A percentile compares a stretch with the other conserved stretches of the same genome.
Conservation (phyloP, 2,797 vertebrate genomes). For the Danio albolineatus region DNA sequence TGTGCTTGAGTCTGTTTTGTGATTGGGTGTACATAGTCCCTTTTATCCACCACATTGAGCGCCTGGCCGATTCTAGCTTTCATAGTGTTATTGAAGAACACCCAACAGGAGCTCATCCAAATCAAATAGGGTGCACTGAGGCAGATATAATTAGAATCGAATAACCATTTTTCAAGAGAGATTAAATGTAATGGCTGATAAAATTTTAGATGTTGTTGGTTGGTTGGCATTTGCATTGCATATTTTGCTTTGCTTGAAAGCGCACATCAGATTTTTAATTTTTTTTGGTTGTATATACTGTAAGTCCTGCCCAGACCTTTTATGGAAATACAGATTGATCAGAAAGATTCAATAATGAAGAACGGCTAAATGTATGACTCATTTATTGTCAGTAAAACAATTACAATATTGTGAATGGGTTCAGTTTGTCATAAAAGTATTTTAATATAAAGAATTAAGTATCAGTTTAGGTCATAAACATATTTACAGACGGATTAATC, state of each 20-base stretch:
- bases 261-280: neutral
- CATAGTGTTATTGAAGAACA: neutral
- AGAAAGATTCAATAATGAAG: neutral
- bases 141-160: neutral
- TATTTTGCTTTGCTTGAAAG: neutral
- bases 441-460: too few relatives aligned
- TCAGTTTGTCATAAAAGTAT: too few relatives aligned
- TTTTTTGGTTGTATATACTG: neutral
- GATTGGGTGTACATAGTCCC: neutral
- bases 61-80: neutral
- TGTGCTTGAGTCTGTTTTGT: neutral
- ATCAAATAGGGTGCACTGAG: neutral
- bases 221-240: neutral
- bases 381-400: neutral
- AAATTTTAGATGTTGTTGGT: neutral
- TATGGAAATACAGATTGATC: neutral
- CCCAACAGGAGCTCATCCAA: neutral
- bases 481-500: too few relatives aligned
- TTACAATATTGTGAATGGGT: too few relatives aligned
- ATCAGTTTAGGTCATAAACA: too few relatives aligned
- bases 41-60: neutral
- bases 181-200: constrained; percentile 2
- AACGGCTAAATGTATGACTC: neutral
- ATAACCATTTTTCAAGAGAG: neutral
- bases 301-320: neutral